Conservation (phyloP, 2,113 vertebrate species). For the Lanius collurio region DNA sequence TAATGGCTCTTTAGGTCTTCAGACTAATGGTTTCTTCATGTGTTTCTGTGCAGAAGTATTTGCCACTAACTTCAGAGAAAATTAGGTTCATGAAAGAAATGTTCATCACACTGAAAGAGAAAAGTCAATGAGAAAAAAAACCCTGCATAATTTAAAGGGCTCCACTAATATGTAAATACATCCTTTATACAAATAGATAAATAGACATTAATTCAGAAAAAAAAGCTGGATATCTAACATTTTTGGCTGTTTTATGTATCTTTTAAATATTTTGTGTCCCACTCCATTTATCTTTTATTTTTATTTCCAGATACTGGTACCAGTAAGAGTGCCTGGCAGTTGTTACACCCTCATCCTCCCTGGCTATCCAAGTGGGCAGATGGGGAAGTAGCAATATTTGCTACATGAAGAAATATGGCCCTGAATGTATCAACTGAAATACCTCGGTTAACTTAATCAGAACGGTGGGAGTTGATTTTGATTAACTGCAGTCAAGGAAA, state of each 20-base stretch:
- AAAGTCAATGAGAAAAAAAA: not conserved
- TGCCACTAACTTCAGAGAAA: slow-evolving; percentile 24
- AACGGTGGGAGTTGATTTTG: not conserved
- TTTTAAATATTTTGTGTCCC: not conserved
- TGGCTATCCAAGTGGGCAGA: not conserved
- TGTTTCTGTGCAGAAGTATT: not conserved
- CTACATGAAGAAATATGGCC: not conserved
- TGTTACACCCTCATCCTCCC: not conserved
- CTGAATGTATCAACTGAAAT: not conserved
- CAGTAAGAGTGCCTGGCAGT: not conserved
- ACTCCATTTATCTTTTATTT: not conserved
- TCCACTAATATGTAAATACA: not conserved
- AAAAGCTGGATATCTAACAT: not conserved
- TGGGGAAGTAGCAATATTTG: not conserved
- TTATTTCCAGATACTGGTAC: not conserved
- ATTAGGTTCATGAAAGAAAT: not conserved
- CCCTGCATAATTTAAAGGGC: not conserved
- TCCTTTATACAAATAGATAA: not conserved
- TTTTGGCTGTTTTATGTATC: not conserved
- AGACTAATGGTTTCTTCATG: not conserved
- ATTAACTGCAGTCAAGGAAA: not conserved
- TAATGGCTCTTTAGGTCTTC: slow-evolving; percentile 15
- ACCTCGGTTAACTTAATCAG: not conserved
- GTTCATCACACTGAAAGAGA: not conserved
- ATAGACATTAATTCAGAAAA: not conserved